Base-by-base conservation (phyloP, 2,888 invertebrate species). In the Sialis fuliginosa region DNA sequence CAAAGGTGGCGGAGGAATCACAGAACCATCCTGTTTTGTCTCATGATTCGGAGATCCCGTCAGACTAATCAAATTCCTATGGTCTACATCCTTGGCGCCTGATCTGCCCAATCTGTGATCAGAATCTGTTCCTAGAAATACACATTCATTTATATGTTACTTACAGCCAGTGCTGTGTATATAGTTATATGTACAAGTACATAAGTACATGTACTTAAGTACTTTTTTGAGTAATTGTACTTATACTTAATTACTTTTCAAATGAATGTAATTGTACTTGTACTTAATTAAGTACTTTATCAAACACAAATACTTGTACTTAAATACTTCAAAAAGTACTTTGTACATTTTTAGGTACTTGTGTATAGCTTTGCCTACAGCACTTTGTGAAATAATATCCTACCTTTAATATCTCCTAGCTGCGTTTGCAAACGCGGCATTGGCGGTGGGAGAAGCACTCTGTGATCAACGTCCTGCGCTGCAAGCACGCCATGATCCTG, bases 11-110 rank as follows among this genome's bases (percentile, higher is more conserved):
- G 51, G 51, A 30, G 47, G 47, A 33, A 48, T 13, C 42, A 42
- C 32, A 42, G 48, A 22, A 42, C 34, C 35, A 39, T 50, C 31
- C 42, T 42, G 10, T 13, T 33, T 51, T 6, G 52, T 49, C 39
- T 54, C 55, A 34, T 39, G 43, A 40, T 60, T 68, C 1, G 78
- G 79, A 22, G 80, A 83, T 35, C 86, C 84, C 8, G 88, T 88
- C 45, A 89, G 63, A 49, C 86, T 81, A 58, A 89, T 89, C 50
- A 89, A 65, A 66, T 89, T 89, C 53, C 88, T 72, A 58, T 87
- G 87, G 62, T 87, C 87, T 44, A 87, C 80, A 60, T 87, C 86
- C 62, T 74, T 61, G 13, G 31, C 31, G 31, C 51, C 51, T 10
- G 6, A 30, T 31, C 33, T 8, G 5, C 40, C 40, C 1, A 8